Evolutionary conservation across 2,113 vertebrate genomes (phyloP).

Genomic region (Forbesichthys agassizii): DNA sequence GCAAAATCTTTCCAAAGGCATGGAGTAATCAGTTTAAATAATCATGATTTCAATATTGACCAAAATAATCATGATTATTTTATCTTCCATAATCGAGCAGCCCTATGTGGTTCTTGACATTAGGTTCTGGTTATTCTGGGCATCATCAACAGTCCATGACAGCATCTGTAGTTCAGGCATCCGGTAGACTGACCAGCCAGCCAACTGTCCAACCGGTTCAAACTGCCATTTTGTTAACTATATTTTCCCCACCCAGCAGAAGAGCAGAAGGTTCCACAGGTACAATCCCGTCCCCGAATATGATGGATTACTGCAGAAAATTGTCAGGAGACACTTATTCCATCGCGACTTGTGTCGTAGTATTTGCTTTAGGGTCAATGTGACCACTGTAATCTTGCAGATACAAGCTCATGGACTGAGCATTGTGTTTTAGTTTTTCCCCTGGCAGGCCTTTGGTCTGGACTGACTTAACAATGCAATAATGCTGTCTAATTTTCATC

Average conservation of each 20-base stretch:
- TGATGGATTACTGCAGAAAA: constrained; percentile 21
- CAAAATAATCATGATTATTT: too few species aligned
- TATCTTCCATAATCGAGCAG: too few species aligned
- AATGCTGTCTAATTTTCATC: background rate
- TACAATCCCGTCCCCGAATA: background rate
- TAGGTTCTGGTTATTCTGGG: constrained; percentile 38
- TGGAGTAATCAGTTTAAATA: too few species aligned
- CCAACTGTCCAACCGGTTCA: constrained; percentile 27
- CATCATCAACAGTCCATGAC: constrained; percentile 12
- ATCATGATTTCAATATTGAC: too few species aligned
- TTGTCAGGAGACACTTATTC: constrained; percentile 19
- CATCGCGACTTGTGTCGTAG: constrained; percentile 18
- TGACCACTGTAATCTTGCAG: constrained; percentile 12
- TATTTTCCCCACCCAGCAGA: background rate
- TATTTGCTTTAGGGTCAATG: constrained; percentile 15
- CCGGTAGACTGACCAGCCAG: constrained; percentile 32
- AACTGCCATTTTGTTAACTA: constrained; percentile 25
- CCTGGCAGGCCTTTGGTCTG: background rate
- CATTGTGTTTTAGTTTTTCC: background rate
- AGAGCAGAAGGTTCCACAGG: constrained; percentile 19
- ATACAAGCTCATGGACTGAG: background rate
- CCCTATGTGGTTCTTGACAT: constrained; percentile 30
- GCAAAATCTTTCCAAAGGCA: too few species aligned
- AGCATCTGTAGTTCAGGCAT: constrained; percentile 30
- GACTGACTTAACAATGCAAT: constrained; percentile 4